Base-by-base conservation (phyloP, 2,888 invertebrate species). In the Aphodius granarius region DNA sequence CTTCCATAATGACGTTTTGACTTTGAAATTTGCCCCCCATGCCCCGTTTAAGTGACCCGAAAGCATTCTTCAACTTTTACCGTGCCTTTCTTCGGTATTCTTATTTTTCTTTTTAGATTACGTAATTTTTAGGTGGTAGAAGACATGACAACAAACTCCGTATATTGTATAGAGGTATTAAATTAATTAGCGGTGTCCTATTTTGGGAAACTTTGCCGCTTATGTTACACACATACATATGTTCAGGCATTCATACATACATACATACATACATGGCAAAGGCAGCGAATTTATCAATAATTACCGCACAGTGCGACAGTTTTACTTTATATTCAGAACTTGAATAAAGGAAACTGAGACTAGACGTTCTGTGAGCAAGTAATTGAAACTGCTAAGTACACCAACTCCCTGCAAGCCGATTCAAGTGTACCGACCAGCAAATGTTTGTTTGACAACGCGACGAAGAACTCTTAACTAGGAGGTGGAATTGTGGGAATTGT, bases 371-470 rank as follows among this genome's bases (percentile, higher is more conserved):
- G 74, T 77, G 72, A 63, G 74, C 68, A 77, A 75, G 77, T 77
- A 77, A 77, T 77, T 77, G 77, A 77, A 77, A 72, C 77, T 72
- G 74, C 72, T 73, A 74, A 75, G 74, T 77, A 74, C 77, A 77
- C 68, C 74, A 73, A 73, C 74, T 77, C 77, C 72, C 22, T 9
- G 71, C 74, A 75, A 77, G 75, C 75, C 72, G 72, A 72, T 73
- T 75, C 23, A 73, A 71, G n/a, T n/a, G n/a, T n/a, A 71, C 74
- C 73, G 71, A 64, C 73, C 63, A 6, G 63, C 62, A 43, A 74
- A 74, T 71, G 74, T 74, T 22, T 71, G 74, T 74, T 74, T 74
- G 43, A 43, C 43, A 43, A 43, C 43, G 43, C 43, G 1, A 43
- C 43, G 43, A 43, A 6, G 9, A 13, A 1, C 43, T 43, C 43